Evolutionary conservation across 2,797 vertebrate genomes (phyloP).

Genomic region (Poecile montanus): DNA sequence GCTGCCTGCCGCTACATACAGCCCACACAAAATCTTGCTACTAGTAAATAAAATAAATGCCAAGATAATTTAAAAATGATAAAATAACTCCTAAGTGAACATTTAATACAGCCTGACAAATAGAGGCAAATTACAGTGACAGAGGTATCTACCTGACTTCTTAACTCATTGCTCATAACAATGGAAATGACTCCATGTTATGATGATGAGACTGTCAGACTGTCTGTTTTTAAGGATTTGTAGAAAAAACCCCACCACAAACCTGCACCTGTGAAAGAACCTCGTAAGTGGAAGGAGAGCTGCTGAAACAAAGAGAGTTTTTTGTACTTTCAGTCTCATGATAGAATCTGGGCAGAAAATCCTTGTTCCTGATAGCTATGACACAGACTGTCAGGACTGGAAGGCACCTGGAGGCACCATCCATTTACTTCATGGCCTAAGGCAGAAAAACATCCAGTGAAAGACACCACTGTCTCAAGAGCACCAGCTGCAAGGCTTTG

Average conservation of each 20-base stretch:
- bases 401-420: background rate
- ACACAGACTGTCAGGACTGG: background rate
- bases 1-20: background rate
- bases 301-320: background rate
- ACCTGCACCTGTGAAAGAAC: background rate
- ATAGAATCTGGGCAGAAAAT: background rate
- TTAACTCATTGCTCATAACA: background rate
- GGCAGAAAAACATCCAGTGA: background rate
- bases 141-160: background rate
- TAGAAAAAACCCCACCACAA: background rate
- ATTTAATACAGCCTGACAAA: conserved; percentile 4
- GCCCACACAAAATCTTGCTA: conserved; percentile 20
- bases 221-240: background rate
- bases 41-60: conserved; percentile 56
- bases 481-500: background rate
- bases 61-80: conserved; percentile 31
- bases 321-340: background rate
- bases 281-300: background rate
- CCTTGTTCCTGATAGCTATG: background rate
- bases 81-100: conserved; percentile 25
- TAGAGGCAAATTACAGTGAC: background rate
- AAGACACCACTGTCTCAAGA: background rate
- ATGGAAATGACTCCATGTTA: background rate
- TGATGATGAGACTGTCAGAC: background rate
- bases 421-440: background rate